Conservation (phyloP, 2,888 invertebrate species). For the Nycteola revayana region DNA sequence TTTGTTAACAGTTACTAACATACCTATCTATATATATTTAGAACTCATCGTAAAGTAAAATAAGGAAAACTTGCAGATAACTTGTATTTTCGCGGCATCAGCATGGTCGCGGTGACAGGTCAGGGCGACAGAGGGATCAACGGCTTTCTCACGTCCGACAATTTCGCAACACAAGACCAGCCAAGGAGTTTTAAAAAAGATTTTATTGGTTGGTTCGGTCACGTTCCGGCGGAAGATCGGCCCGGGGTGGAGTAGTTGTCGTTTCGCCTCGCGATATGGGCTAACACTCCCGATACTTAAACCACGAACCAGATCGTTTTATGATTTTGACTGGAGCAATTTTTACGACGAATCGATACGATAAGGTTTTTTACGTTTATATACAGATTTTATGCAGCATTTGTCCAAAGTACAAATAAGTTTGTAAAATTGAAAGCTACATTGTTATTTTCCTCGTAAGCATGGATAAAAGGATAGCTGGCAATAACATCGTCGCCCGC, state of each 20-base stretch:
- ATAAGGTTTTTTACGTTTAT: conserved; percentile 12
- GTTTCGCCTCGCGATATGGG: conserved; percentile 57
- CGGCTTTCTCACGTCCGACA: conserved; percentile 55
- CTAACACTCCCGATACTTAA: conserved; percentile 61
- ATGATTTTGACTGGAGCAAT: conserved; percentile 56
- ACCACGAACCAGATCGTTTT: conserved; percentile 63
- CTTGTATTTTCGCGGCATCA: conserved; percentile 14
- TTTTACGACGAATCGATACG: conserved; percentile 46
- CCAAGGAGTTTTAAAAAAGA: conserved; percentile 51
- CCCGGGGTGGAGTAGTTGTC: conserved; percentile 54
- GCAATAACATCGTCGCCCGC: conserved; percentile 25
- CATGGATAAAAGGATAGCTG: conserved; percentile 25
- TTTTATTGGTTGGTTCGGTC: conserved; percentile 71
- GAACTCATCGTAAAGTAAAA: conserved; percentile 5
- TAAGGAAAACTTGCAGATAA: conserved; percentile 16
- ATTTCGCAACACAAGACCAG: conserved; percentile 57
- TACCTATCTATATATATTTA: too few species aligned
- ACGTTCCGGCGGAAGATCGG: conserved; percentile 67
- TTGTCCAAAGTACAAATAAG: too few species aligned
- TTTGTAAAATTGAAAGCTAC: too few species aligned
- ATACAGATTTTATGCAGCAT: too few species aligned
- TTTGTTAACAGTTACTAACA: too few species aligned
- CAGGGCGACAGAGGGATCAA: conserved; percentile 27
- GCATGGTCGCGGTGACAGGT: conserved; percentile 28
- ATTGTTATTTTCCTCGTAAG: too few species aligned